Conservation (phyloP, 2,888 invertebrate species). For the Toxonevra muliebris region DNA sequence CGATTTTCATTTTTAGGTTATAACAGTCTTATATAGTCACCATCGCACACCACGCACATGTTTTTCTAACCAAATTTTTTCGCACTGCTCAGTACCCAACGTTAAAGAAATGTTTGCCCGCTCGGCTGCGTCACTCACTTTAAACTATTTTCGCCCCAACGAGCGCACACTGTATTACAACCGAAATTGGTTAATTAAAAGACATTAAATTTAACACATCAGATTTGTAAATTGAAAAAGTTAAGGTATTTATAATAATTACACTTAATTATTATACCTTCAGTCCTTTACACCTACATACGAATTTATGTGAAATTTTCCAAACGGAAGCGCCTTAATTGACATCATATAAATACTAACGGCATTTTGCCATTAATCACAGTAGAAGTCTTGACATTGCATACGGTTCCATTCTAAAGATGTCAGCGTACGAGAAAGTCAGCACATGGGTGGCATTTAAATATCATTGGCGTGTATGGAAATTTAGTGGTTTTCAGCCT, state of each 20-base stretch:
- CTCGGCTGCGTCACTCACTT: too few relatives aligned
- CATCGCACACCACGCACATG: too few relatives aligned
- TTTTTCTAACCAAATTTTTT: too few relatives aligned
- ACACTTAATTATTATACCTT: not conserved
- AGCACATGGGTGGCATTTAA: slow-evolving; percentile 48
- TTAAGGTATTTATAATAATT: not conserved
- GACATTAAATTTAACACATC: too few relatives aligned
- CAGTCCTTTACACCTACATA: not conserved
- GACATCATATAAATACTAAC: not conserved
- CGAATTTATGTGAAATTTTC: slow-evolving; percentile 2
- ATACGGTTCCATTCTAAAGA: not conserved
- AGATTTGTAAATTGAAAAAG: too few relatives aligned
- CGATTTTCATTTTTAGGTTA: too few relatives aligned
- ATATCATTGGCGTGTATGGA: slow-evolving; percentile 55
- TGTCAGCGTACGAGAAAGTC: slow-evolving; percentile 21
- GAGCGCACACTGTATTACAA: too few relatives aligned
- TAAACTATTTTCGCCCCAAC: too few relatives aligned
- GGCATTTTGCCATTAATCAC: not conserved
- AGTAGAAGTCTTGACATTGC: not conserved
- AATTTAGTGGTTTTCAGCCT: slow-evolving; percentile 47
- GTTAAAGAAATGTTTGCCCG: too few relatives aligned
- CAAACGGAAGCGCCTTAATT: not conserved
- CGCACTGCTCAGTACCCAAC: too few relatives aligned
- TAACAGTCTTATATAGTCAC: too few relatives aligned
- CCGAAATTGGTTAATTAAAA: too few relatives aligned